Conservation (phyloP, 1,140 invertebrate species). For the Brachystomella parvula region DNA sequence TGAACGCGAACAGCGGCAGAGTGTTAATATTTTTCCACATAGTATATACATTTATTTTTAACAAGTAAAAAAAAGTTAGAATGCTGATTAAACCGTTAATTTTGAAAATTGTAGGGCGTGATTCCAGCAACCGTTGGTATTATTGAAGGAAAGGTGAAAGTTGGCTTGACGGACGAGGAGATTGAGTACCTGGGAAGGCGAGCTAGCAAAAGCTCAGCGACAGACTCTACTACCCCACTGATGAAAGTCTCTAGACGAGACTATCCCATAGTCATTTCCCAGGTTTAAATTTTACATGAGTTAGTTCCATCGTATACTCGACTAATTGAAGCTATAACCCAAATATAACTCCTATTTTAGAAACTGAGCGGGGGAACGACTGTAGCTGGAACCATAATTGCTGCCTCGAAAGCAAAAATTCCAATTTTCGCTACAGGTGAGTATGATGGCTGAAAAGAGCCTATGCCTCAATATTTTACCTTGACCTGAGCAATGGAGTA, state of each 20-base stretch:
- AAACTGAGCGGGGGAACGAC: constrained; percentile 84
- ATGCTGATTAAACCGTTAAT: not conserved
- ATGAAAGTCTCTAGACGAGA: constrained; percentile 81
- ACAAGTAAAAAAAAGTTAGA: too few relatives aligned
- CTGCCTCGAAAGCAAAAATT: constrained; percentile 71
- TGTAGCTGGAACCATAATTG: constrained; percentile 85
- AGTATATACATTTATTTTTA: too few relatives aligned
- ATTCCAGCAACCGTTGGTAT: constrained; percentile 68
- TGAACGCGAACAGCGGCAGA: too few relatives aligned
- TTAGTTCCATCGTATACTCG: not conserved
- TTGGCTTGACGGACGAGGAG: constrained; percentile 63
- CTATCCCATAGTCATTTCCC: constrained; percentile 65
- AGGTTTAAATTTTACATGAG: constrained; percentile 43
- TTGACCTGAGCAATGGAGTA: too few relatives aligned
- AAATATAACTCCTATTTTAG: constrained; percentile 39
- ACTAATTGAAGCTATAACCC: not conserved
- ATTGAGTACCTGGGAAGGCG: constrained; percentile 55
- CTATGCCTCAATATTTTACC: too few relatives aligned
- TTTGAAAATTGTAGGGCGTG: constrained; percentile 55
- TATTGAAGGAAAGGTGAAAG: constrained; percentile 69
- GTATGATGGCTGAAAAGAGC: not conserved
- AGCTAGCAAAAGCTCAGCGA: constrained; percentile 42
- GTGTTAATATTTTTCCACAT: too few relatives aligned
- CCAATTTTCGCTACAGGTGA: constrained; percentile 84
- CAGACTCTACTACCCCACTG: not conserved